Evolutionary conservation across 2,797 vertebrate genomes (phyloP).

Genomic region (Macroramphosus scolopax): DNA sequence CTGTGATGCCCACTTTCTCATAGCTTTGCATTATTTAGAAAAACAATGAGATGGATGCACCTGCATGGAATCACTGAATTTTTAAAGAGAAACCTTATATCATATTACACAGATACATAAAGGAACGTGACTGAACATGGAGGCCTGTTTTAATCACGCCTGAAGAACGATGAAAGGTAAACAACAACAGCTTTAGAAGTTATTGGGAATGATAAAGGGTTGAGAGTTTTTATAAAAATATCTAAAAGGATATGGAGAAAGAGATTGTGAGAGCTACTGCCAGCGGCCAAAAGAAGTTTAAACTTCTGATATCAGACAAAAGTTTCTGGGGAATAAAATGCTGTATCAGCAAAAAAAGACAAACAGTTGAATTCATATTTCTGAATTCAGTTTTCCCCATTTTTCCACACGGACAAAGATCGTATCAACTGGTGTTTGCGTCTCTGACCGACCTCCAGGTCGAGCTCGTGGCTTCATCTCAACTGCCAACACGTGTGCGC

Average conservation of each 20-base stretch:
- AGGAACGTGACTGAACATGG: too few relatives aligned
- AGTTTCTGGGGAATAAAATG: constrained; percentile 8
- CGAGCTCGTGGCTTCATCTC: constrained; percentile 4
- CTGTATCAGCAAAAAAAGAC: constrained; percentile 19
- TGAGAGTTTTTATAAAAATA: constrained; percentile 43
- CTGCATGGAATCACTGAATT: too few relatives aligned
- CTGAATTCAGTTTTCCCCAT: constrained; percentile 12
- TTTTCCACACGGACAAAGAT: background rate
- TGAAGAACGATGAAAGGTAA: too few relatives aligned
- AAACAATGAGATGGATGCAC: too few relatives aligned
- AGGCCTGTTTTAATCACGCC: too few relatives aligned
- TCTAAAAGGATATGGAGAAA: constrained; percentile 33
- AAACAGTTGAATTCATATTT: constrained; percentile 31
- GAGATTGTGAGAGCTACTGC: constrained; percentile 35
- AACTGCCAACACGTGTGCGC: constrained; percentile 23
- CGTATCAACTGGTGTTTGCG: too few relatives aligned
- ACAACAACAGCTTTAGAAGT: too few relatives aligned
- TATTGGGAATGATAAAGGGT: constrained; percentile 22
- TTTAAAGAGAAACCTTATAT: too few relatives aligned
- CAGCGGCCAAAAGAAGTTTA: constrained; percentile 20
- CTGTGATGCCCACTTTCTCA: too few relatives aligned
- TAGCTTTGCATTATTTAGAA: too few relatives aligned
- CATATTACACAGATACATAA: too few relatives aligned
- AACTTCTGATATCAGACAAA: constrained; percentile 17
- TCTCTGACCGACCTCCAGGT: constrained; percentile 8